Evolutionary conservation across 2,888 invertebrate species (phyloP).

Genomic region (Euplexia lucipara): DNA sequence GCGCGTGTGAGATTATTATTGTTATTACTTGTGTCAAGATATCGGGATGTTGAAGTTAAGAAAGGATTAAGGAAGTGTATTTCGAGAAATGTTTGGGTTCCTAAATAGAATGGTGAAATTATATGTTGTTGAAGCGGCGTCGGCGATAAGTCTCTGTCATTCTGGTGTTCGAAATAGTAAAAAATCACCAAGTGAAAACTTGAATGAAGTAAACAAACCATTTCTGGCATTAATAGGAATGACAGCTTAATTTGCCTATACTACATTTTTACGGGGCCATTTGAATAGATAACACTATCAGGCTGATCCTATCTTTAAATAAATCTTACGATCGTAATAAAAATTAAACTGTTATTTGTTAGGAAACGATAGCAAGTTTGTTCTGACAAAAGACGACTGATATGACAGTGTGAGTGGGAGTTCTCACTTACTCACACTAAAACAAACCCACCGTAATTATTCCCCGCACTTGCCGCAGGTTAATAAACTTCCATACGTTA

Average conservation of each 20-base stretch:
- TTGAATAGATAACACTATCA: too few species aligned
- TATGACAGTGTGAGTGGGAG: too few species aligned
- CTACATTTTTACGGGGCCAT: too few species aligned
- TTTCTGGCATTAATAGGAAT: too few species aligned
- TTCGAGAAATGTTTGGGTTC: conserved; percentile 5
- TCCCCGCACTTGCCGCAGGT: conserved; percentile 1
- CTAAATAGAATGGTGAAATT: conserved; percentile 24
- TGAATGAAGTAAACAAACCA: too few species aligned
- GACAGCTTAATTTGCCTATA: too few species aligned
- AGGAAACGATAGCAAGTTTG: background rate
- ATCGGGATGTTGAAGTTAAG: conserved; percentile 42
- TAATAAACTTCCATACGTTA: conserved; percentile 16
- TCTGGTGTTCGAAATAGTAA: too few species aligned
- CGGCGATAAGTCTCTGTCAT: conserved; percentile 1
- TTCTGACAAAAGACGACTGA: background rate
- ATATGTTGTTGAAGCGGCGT: background rate
- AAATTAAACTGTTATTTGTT: too few species aligned
- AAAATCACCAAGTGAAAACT: too few species aligned
- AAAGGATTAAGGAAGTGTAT: conserved; percentile 35
- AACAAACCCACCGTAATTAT: conserved; percentile 7
- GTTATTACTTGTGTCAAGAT: conserved; percentile 32
- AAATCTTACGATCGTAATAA: too few species aligned
- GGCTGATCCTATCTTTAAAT: too few species aligned
- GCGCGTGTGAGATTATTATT: conserved; percentile 37
- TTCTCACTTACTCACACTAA: background rate